Percentiles rank a stretch among this genome's conserved stretches.
Conservation (phyloP, 1,140 invertebrate species). For the Drosophila paulistorum region DNA sequence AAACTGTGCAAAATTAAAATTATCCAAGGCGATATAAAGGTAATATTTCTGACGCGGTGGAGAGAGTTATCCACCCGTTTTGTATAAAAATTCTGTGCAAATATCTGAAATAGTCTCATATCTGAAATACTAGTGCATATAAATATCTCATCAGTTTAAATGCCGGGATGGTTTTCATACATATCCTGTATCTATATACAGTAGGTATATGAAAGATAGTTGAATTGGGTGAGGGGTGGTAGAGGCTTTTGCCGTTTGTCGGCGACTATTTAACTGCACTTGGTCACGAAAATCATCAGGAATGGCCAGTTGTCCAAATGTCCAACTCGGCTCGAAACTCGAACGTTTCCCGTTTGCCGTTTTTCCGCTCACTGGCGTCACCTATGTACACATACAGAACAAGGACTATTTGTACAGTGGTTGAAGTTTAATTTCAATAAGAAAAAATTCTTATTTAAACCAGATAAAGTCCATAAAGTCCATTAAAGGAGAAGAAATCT, state of each 20-base stretch:
- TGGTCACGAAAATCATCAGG: conserved; percentile 78
- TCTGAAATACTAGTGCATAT: background rate
- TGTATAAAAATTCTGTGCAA: conserved; percentile 29
- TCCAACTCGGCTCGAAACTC: conserved; percentile 33
- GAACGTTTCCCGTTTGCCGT: conserved; percentile 56
- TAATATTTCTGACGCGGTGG: too few relatives aligned
- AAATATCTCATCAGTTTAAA: conserved; percentile 60
- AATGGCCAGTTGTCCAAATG: conserved; percentile 22
- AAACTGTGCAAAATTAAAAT: conserved; percentile 19
- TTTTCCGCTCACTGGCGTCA: conserved; percentile 28
- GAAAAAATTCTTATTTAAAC: too few relatives aligned
- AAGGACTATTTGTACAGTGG: conserved; percentile 28
- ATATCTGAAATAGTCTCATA: conserved; percentile 22
- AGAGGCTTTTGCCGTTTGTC: conserved; percentile 59
- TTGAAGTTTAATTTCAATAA: background rate
- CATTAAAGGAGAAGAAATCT: too few relatives aligned
- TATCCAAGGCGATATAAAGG: too few relatives aligned
- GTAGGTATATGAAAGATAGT: conserved; percentile 14
- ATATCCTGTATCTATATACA: conserved; percentile 39
- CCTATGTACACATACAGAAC: background rate
- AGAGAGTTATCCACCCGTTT: background rate
- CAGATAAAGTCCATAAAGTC: too few relatives aligned
- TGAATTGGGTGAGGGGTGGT: background rate
- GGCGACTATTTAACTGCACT: conserved; percentile 77
- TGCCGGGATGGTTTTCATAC: conserved; percentile 26